Evolutionary conservation across 2,888 invertebrate genomes (phyloP).

Genomic region (Philaethria dido): DNA sequence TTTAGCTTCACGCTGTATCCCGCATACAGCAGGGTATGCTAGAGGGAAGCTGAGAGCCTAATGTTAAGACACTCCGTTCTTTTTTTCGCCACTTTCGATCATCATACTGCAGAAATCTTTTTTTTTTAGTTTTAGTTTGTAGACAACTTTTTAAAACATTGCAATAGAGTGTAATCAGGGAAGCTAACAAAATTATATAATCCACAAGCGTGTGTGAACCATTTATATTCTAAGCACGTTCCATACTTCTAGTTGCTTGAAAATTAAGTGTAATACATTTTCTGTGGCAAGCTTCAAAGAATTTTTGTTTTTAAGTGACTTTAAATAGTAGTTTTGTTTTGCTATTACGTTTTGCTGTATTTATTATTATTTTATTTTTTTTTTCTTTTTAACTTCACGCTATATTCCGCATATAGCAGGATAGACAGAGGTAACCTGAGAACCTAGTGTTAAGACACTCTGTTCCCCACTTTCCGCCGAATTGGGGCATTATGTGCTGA

Average conservation of each 20-base stretch:
- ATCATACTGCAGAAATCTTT: too few relatives aligned
- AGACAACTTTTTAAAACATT: slow-evolving; percentile 25
- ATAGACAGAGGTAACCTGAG: too few relatives aligned
- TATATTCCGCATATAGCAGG: too few relatives aligned
- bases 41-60: too few relatives aligned
- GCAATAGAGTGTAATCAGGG: slow-evolving; percentile 36
- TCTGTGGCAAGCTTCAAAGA: slow-evolving; percentile 13
- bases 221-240: slow-evolving; percentile 41
- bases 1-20: too few relatives aligned
- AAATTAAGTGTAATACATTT: slow-evolving; percentile 41
- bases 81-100: too few relatives aligned
- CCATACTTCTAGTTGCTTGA: slow-evolving; percentile 39
- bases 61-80: too few relatives aligned
- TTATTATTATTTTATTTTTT: not conserved
- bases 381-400: not conserved
- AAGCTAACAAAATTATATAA: slow-evolving; percentile 37
- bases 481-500: too few relatives aligned
- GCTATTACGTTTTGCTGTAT: not conserved
- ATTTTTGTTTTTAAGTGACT: slow-evolving; percentile 11
- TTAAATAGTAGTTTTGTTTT: not conserved
- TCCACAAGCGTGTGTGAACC: slow-evolving; percentile 35
- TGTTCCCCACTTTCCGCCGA: too few relatives aligned
- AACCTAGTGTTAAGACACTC: too few relatives aligned
- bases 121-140: not conserved
- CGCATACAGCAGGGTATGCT: too few relatives aligned